These are phyloP conservation scores for Eilema sororculum DNA, from an alignment of 2,888 invertebrate species.

Conservation along the genomic window DNA sequence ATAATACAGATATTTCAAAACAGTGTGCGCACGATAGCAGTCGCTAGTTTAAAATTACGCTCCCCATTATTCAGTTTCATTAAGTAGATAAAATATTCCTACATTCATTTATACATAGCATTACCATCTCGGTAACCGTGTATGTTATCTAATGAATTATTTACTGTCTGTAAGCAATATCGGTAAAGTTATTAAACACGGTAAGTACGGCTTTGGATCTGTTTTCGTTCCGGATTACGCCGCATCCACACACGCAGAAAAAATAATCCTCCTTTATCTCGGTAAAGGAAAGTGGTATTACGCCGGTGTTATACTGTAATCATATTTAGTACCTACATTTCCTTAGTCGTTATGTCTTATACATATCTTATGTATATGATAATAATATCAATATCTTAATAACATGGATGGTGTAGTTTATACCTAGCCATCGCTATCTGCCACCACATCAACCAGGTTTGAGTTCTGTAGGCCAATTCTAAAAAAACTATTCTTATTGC, in stretches of 20 bases:
- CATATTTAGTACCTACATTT: constrained; percentile 27
- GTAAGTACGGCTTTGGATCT: constrained; percentile 31
- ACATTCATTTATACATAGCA: background rate
- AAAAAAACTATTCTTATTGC: too few relatives aligned
- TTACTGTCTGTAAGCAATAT: constrained; percentile 51
- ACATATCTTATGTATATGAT: background rate
- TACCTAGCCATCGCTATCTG: background rate
- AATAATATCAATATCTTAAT: background rate
- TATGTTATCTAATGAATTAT: constrained; percentile 52
- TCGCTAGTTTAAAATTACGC: background rate
- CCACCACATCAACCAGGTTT: background rate
- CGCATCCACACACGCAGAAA: constrained; percentile 22
- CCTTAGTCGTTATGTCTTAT: constrained; percentile 12
- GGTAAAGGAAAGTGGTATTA: constrained; percentile 25
- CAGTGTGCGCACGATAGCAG: background rate
- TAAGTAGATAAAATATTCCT: constrained; percentile 43
- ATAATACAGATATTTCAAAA: background rate
- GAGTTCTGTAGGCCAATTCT: too few relatives aligned
- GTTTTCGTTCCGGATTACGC: constrained; percentile 28
- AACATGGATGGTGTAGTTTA: background rate
- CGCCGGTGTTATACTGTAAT: constrained; percentile 36
- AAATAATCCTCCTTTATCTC: constrained; percentile 25
- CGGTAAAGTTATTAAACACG: constrained; percentile 37
- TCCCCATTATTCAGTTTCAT: constrained; percentile 42
- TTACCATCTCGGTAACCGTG: background rate